phyloP scores from a whole-genome alignment of 1,140 invertebrate genomes.

The Ditylenchus dipsaci region DNA sequence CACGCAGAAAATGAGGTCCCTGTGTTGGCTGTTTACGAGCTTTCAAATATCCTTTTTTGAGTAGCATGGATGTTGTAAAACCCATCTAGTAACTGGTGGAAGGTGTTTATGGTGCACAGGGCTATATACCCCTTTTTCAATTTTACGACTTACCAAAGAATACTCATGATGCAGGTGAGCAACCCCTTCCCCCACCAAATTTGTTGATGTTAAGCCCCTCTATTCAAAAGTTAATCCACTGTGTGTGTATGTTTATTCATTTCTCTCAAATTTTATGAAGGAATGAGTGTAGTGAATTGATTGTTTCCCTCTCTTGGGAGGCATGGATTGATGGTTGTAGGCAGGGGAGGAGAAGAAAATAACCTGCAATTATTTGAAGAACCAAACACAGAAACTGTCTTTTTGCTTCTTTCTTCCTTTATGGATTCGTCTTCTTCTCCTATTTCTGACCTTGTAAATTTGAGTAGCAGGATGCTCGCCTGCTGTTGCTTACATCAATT shows the following conservation, averaged over 20 bases:
- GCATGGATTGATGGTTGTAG: not conserved
- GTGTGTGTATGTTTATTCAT: too few relatives aligned
- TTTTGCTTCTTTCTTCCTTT: not conserved
- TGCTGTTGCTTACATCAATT: too few relatives aligned
- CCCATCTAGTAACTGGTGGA: slow-evolving; percentile 1
- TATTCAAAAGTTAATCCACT: too few relatives aligned
- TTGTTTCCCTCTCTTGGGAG: too few relatives aligned
- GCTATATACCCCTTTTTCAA: not conserved
- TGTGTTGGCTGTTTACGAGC: not conserved
- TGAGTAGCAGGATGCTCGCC: too few relatives aligned
- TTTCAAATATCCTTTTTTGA: not conserved
- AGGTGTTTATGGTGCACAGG: not conserved
- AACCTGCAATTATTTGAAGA: slow-evolving; percentile 3
- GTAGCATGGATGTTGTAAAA: not conserved
- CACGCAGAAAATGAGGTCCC: not conserved
- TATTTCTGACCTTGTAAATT: too few relatives aligned
- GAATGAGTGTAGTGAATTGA: too few relatives aligned
- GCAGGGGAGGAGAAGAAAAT: not conserved
- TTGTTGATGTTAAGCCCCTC: too few relatives aligned
- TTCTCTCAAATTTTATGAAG: too few relatives aligned
- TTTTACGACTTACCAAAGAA: too few relatives aligned
- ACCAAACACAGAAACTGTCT: not conserved
- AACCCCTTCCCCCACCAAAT: too few relatives aligned
- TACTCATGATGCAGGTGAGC: too few relatives aligned
- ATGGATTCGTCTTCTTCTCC: not conserved